Evolutionary conservation across 2,113 vertebrate genomes (phyloP).

Genomic region (Oryzias celebensis): DNA sequence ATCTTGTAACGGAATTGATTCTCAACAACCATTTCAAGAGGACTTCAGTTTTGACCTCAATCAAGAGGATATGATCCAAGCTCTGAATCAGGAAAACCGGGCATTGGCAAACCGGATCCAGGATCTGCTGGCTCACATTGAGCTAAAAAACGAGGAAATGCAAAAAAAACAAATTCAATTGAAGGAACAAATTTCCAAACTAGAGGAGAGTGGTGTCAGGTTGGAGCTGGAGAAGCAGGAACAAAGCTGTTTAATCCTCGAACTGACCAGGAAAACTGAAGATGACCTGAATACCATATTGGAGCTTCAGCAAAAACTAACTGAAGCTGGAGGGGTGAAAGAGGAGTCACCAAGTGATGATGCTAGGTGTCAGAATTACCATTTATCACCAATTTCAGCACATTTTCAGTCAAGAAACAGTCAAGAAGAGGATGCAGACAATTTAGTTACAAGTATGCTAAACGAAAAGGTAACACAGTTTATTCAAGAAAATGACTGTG

Average conservation of each 20-base stretch:
- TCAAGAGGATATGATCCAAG: constrained; percentile 54
- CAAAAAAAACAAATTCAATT: constrained; percentile 22
- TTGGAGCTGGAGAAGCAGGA: constrained; percentile 44
- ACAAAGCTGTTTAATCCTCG: constrained; percentile 32
- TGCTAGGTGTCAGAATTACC: background rate
- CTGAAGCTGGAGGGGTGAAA: constrained; percentile 9
- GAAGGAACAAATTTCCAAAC: background rate
- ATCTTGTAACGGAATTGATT: background rate
- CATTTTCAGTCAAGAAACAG: constrained; percentile 1
- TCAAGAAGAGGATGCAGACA: constrained; percentile 9
- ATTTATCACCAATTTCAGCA: background rate
- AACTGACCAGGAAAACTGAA: constrained; percentile 63
- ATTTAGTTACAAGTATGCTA: constrained; percentile 17
- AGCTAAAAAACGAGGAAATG: constrained; percentile 39
- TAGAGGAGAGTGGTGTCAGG: constrained; percentile 12
- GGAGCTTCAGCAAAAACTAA: constrained; percentile 50
- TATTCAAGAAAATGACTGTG: background rate
- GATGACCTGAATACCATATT: constrained; percentile 70
- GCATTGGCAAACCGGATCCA: constrained; percentile 62
- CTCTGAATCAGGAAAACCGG: constrained; percentile 73
- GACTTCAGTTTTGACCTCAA: constrained; percentile 4
- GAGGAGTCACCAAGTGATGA: constrained; percentile 10
- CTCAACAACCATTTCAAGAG: constrained; percentile 9
- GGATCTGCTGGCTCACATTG: constrained; percentile 52
- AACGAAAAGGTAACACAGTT: constrained; percentile 7